Base-by-base conservation (phyloP, 2,797 vertebrate species). In the Cryptoblepharus egeriae region DNA sequence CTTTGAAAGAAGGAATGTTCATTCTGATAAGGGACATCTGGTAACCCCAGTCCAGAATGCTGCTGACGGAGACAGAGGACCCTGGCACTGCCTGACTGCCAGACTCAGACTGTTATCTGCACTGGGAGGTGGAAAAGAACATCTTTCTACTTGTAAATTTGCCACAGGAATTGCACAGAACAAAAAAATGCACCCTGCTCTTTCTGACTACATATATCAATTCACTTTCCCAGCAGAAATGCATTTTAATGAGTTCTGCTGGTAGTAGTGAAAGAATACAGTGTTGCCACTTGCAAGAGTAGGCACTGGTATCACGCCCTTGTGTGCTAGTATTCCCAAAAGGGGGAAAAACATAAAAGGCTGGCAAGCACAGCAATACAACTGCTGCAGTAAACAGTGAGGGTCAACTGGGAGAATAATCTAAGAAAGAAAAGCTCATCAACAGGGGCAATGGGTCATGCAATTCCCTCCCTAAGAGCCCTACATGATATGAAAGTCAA, bases 351-450 rank as follows among this genome's bases (percentile, higher is more conserved):
- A 22, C 20, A 60, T 68, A 68, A 58, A 45, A 37, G 52, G 64
- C n/a, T 57, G 39, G n/a, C 57, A 6, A 42, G 30, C 49, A 72
- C 42, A 45, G 22, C 32, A 72, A 57, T 58, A n/a, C 32, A 65
- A 65, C 35, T 45, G 39, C 49, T 71, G 61, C 26, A 70, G 45
- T 75, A 79, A 75, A 76, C 77, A 75, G 65, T 68, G 32, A 52
- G 18, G 26, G 49, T 63, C 64, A 63, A 60, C 45, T 42, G 52
- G 45, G 45, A 77, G 35, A 42, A 22, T 76, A 76, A 71, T 45
- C 24, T 61, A 70, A 80, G 57, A 63, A 76, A 57, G 35, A 5
- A 65, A 65, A 45, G 20, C 18, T 60, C 12, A 45, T 65, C 72
- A 80, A 76, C 4, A 72, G 42, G 35, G 22, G 68, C 60, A 32